These are phyloP conservation scores for Drosophila neutralis DNA, from an alignment of 2,888 invertebrate species.

Conservation along the genomic window DNA sequence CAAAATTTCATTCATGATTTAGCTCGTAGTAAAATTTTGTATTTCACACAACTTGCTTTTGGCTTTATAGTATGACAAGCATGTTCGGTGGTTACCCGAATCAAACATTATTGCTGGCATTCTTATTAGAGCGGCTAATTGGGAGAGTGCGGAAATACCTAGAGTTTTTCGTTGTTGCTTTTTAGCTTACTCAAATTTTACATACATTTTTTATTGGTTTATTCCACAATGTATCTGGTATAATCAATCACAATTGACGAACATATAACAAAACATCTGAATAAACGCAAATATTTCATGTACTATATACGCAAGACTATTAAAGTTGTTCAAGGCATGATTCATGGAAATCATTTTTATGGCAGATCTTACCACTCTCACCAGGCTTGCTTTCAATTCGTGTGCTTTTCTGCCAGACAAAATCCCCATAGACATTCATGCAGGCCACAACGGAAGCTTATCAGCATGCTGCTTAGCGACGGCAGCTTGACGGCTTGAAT, in stretches of 20 bases:
- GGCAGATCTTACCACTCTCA: not conserved
- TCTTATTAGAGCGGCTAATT: not conserved
- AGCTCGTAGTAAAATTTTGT: slow-evolving; percentile 24
- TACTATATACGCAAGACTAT: not conserved
- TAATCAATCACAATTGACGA: not conserved
- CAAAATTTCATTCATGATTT: slow-evolving; percentile 24
- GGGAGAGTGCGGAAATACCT: slow-evolving; percentile 1
- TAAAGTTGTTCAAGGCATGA: not conserved
- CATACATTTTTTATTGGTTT: not conserved
- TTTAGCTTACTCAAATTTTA: not conserved
- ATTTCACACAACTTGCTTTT: not conserved
- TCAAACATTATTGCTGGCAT: slow-evolving; percentile 5
- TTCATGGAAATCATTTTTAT: not conserved
- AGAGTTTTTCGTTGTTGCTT: not conserved
- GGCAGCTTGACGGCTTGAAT: not conserved
- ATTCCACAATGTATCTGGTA: not conserved
- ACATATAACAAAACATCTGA: not conserved
- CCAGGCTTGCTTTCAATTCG: not conserved
- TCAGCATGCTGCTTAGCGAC: not conserved
- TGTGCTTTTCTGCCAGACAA: slow-evolving; percentile 30
- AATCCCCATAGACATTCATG: slow-evolving; percentile 17
- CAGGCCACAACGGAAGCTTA: not conserved
- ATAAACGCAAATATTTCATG: not conserved
- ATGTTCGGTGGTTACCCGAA: slow-evolving; percentile 35
- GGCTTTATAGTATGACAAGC: slow-evolving; percentile 2